These are phyloP conservation scores for Labrus mixtus DNA, from an alignment of 2,113 vertebrate genomes.

Conservation along the genomic window DNA sequence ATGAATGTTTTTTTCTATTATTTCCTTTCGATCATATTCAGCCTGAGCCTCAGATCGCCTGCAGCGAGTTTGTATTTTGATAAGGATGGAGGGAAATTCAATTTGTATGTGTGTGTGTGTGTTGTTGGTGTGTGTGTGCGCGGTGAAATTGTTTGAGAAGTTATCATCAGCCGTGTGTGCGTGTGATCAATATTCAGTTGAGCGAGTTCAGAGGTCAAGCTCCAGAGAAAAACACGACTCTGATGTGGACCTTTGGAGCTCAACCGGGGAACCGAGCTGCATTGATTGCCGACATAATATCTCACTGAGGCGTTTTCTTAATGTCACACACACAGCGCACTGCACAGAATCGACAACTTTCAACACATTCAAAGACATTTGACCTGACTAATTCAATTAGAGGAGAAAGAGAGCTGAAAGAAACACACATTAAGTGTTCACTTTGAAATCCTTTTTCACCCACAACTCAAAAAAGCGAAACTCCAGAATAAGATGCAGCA, in stretches of 20 bases:
- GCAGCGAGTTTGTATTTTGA: constrained; percentile 44
- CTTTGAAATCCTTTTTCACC: no score
- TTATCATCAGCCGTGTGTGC: constrained; percentile 35
- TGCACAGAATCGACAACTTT: constrained; percentile 9
- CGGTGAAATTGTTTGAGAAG: neutral
- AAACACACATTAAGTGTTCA: no score
- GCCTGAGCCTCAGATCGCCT: constrained; percentile 36
- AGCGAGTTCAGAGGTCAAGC: constrained; percentile 36
- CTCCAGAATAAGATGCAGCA: no score
- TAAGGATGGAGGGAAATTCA: constrained; percentile 49
- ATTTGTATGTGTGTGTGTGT: constrained; percentile 26
- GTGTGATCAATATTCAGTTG: constrained; percentile 53
- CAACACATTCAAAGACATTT: neutral
- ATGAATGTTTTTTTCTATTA: constrained; percentile 51
- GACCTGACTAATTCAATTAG: neutral
- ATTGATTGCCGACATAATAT: constrained; percentile 31
- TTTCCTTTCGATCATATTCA: constrained; percentile 44
- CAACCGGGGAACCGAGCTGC: constrained; percentile 2
- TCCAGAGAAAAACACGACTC: constrained; percentile 33
- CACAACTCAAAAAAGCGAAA: no score
- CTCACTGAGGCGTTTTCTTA: constrained; percentile 36
- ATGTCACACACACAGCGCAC: constrained; percentile 41
- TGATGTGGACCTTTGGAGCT: constrained; percentile 30
- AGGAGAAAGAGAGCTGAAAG: neutral
- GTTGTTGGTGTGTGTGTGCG: neutral